Base-by-base conservation (phyloP, 2,113 vertebrate genomes). In the Spea multiplicata region DNA sequence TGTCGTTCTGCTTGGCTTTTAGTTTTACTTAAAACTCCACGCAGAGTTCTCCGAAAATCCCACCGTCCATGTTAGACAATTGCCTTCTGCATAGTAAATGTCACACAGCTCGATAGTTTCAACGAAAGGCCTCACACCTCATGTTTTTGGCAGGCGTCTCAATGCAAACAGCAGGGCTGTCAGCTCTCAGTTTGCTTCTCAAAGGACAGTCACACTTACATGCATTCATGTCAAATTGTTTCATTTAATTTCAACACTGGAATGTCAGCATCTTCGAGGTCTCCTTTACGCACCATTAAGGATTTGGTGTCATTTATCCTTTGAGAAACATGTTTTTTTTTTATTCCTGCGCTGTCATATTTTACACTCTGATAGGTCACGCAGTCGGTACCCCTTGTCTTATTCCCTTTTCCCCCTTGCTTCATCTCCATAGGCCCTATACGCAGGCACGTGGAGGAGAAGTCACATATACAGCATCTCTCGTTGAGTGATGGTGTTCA, bases 241-340 rank as follows among this genome's bases (percentile, higher is more conserved):
- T 65, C 49, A 0, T 66, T 81, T 77, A 49, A 70, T 77, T 72
- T 77, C 78, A 82, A 69, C 66, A 57, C 4, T 44, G 78, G 71
- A 61, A 75, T 66, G n/a, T 57, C 85, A 86, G 14, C 62, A 73
- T 70, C 77, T 80, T 66, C 53, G 59, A 30, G 62, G 71, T 80
- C 64, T 64, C 71, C 64, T 80, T 73, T 80, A 80, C 71, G 77
- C 77, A 73, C 64, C 77, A 80, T 80, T 80, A 80, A 73, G 71
- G 64, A 67, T 73, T 73, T 67, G 47, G 77, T 80, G 77, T 80
- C 77, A 80, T 73, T 73, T 80, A 67, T 73, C 44, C 71, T 59
- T 44, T 13, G 59, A 66, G 52, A 73, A 44, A 44, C 50, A 48
- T 73, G 55, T 68, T 76, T 76, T 55, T 74, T 75, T 14, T 76